Base-by-base conservation (phyloP, 2,797 vertebrate species). In the Tokudaia muenninki region DNA sequence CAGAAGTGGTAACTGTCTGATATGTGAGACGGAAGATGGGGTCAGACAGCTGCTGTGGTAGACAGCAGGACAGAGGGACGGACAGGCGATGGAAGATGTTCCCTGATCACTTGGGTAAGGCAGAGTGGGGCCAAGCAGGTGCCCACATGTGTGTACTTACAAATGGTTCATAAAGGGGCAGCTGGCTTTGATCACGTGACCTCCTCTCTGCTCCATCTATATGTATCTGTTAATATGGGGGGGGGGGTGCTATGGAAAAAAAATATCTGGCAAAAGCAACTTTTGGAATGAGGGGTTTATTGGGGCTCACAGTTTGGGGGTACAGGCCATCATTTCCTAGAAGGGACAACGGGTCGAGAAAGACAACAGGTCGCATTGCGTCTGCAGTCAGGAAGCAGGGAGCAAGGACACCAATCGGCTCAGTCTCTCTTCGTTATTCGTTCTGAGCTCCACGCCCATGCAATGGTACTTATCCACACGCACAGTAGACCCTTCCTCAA, bases 171-270 rank as follows among this genome's bases (percentile, higher is more conserved):
- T 8, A 8, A 59, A 65, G 29, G 4, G 21, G 17, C 50, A 52
- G 37, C 13, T 31, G 0, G 0, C 9, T 17, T 47, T 41, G 47
- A 12, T 11, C 61, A n/a, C 1, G 2, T 1, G 17, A 16, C 34
- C 44, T 91, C 47, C 11, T 10, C n/a, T 31, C 37, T 26, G 57
- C 31, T 65, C 87, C 34, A 14, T 37, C 50, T 17, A 22, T 22
- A 31, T 19, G 7, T 5, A 10, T 9, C 22, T 72, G 65, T 12
- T 70, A 55, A 55, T 16, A 13, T 1, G 0, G 47, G 29, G 47
- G 4, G 4, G 52, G 10, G 65, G 16, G 37, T 29, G 44, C 41
- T 50, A 6, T 34, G 57, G 63, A 24, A 26, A 47, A 74, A 84
- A 44, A 84, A 63, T 44, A 63, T 34, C 57, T 11, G 19, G 31